Conservation (phyloP, 2,888 invertebrate genomes). For the Dicranocentrus wangi region DNA sequence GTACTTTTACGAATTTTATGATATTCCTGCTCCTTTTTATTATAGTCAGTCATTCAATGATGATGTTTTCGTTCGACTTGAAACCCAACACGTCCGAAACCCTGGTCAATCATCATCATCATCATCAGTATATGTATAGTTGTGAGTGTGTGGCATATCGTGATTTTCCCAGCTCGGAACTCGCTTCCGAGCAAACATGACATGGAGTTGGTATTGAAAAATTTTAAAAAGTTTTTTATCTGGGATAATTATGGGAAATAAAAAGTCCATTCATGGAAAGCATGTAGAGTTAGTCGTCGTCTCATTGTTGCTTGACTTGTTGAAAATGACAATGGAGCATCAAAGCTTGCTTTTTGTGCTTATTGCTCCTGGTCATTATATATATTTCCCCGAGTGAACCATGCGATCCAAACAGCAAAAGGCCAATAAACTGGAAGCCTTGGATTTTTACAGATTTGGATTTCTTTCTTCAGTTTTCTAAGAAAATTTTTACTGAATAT, state of each 20-base stretch:
- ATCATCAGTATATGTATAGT: no score
- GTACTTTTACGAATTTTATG: slow-evolving; percentile 34
- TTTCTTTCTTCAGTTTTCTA: background rate
- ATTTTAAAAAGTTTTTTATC: slow-evolving; percentile 23
- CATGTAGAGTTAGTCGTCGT: background rate
- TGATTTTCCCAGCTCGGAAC: background rate
- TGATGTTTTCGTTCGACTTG: no score
- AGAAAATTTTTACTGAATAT: no score
- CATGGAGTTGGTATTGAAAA: background rate
- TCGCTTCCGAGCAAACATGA: background rate
- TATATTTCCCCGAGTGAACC: background rate
- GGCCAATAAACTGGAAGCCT: slow-evolving; percentile 51
- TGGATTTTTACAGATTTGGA: background rate
- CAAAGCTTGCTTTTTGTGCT: slow-evolving; percentile 1
- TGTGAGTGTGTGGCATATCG: background rate
- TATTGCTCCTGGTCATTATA: slow-evolving; percentile 38
- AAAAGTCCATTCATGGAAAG: slow-evolving; percentile 57
- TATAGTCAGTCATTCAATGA: no score
- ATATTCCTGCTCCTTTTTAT: background rate
- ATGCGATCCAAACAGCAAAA: no score
- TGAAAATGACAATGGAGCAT: slow-evolving; percentile 29
- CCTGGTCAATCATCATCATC: background rate
- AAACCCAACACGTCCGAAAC: no score
- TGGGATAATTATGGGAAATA: slow-evolving; percentile 60
- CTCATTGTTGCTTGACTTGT: background rate